Evolutionary conservation across 2,888 invertebrate species (phyloP).

Genomic region (Chloroclystis v-ata): DNA sequence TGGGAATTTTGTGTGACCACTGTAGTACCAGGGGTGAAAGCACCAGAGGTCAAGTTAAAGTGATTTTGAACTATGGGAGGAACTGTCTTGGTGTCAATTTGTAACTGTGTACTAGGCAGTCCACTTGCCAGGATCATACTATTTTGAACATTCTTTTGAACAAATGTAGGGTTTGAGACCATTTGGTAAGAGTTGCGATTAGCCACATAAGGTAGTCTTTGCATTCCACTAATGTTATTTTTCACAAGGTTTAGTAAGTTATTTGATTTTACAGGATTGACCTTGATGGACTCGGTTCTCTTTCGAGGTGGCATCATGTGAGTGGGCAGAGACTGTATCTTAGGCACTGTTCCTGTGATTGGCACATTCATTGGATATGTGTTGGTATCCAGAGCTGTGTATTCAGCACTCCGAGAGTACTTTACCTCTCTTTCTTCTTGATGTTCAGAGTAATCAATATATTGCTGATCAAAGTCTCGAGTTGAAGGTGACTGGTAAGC

Average conservation of each 20-base stretch:
- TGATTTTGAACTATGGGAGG: conserved; percentile 48
- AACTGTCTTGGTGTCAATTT: conserved; percentile 48
- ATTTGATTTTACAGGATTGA: conserved; percentile 50
- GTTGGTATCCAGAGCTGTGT: conserved; percentile 51
- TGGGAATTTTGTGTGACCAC: conserved; percentile 71
- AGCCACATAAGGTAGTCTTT: conserved; percentile 45
- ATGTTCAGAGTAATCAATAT: conserved; percentile 56
- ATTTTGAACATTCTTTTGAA: conserved; percentile 68
- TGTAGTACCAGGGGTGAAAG: conserved; percentile 62
- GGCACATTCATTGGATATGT: conserved; percentile 52
- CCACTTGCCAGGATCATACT: conserved; percentile 65
- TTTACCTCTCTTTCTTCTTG: conserved; percentile 66
- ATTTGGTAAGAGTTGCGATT: conserved; percentile 26
- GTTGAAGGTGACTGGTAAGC: conserved; percentile 38
- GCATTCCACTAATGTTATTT: conserved; percentile 55
- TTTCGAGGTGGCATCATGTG: conserved; percentile 42
- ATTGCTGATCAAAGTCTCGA: conserved; percentile 57
- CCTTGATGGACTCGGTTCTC: conserved; percentile 52
- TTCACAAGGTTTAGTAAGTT: conserved; percentile 57
- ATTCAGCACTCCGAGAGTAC: conserved; percentile 67
- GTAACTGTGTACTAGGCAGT: conserved; percentile 46
- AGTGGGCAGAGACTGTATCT: conserved; percentile 41
- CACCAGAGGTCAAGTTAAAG: conserved; percentile 49
- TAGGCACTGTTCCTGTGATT: conserved; percentile 39
- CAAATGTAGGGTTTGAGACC: conserved; percentile 59